A percentile compares a stretch with the other conserved stretches of the same genome.
Evolutionary conservation across 2,113 vertebrate species (phyloP).

Genomic region (Haemorhous mexicanus): DNA sequence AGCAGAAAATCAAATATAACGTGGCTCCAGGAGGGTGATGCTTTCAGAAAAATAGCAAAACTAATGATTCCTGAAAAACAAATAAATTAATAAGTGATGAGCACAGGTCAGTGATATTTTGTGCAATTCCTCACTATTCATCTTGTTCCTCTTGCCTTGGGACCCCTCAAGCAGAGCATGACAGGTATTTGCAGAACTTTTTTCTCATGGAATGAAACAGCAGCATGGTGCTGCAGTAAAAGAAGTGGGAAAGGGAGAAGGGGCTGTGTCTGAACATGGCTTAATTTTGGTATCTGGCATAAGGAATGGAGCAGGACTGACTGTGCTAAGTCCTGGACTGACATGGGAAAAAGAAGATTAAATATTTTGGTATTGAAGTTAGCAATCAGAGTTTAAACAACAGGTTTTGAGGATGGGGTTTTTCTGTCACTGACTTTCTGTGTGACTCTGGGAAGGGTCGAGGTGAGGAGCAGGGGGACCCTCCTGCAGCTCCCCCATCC

Average conservation of each 20-base stretch:
- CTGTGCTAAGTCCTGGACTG: background rate
- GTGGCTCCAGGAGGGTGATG: background rate
- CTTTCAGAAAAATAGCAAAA: background rate
- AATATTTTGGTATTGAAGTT: background rate
- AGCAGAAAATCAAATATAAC: background rate
- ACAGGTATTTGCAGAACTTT: background rate
- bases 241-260: background rate
- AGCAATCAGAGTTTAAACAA: background rate
- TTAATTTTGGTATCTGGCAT: background rate
- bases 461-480: accelerated
- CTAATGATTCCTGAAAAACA: background rate
- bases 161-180: background rate
- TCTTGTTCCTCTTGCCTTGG: background rate
- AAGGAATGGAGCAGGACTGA: background rate
- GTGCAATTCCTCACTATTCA: background rate
- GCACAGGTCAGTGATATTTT: background rate
- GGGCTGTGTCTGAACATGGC: background rate
- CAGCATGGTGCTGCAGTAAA: background rate
- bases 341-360: background rate
- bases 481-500: background rate
- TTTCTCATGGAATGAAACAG: background rate
- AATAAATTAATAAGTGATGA: background rate
- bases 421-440: background rate
- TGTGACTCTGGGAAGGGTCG: background rate
- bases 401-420: background rate